phyloP scores from a whole-genome alignment of 2,113 vertebrate species.

The Cheilinus undulatus region DNA sequence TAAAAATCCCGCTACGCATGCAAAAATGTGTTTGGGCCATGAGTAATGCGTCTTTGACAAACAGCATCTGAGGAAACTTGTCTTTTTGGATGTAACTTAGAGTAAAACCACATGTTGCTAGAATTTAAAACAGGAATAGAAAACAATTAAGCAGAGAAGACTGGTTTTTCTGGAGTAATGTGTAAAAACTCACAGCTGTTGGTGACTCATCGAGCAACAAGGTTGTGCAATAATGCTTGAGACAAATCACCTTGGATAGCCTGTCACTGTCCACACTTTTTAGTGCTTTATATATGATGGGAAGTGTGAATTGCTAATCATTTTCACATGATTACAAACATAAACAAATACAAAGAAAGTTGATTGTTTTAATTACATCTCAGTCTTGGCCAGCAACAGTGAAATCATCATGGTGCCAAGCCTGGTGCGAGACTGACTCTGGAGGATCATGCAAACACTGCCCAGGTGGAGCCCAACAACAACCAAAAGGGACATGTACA shows the following conservation, averaged over 20 bases:
- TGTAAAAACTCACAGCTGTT: conserved; percentile 56
- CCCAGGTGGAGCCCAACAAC: no score
- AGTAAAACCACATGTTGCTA: conserved; percentile 40
- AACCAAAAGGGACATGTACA: no score
- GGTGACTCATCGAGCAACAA: conserved; percentile 50
- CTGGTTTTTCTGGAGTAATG: conserved; percentile 50
- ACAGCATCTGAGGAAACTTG: conserved; percentile 34
- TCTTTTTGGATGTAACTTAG: conserved; percentile 54
- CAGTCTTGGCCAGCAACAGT: no score
- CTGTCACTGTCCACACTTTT: conserved; percentile 12
- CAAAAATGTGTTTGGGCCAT: conserved; percentile 22
- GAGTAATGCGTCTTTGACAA: conserved; percentile 26
- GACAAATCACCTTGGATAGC: conserved; percentile 45
- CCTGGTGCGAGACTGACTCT: no score
- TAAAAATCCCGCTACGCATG: not conserved
- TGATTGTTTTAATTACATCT: no score
- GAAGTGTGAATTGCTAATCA: no score
- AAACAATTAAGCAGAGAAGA: conserved; percentile 33
- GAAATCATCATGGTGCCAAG: no score
- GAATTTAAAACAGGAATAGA: conserved; percentile 50
- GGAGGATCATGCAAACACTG: no score
- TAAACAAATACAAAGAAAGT: no score
- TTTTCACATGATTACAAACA: no score
- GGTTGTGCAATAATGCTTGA: conserved; percentile 29
- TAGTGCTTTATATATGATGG: conserved; percentile 26